Base-by-base conservation (phyloP, 1,140 invertebrate species). In the Microvelia longipes region DNA sequence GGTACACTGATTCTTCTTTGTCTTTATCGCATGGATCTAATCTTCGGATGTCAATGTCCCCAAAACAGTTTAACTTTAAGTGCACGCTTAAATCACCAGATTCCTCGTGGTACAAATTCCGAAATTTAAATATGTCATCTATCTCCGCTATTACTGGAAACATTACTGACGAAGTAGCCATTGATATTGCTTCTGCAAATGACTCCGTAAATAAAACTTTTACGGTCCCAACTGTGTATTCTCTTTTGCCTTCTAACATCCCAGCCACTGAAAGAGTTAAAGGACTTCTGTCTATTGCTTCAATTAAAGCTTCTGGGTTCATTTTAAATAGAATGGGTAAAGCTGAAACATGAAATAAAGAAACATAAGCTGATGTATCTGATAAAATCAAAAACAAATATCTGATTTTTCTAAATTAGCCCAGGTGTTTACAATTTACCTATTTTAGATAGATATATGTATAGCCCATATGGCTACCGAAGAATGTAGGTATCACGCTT, bases 11-110 rank as follows among this genome's bases (percentile, higher is more conserved):
- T 1, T 2, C n/a, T 29, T 68, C 67, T 14, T 24, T 29, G 15
- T 68, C 67, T 50, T 68, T 68, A 19, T 68, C 5, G 11, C 2
- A 35, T 25, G 29, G 67, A 64, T 24, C 24, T 24, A 24, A 24
- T 15, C 15, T 2, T 26, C 24, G 2, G 62, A 61, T 13, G 35
- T 19, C 14, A 28, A 69, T 26, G 35, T 50, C 35, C 5, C 71
- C 71, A 25, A 71, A 71, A 69, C 71, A 71, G 13, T 60, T 69
- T 24, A 71, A 62, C 19, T 67, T 64, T 13, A 71, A 13, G 62
- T 68, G 67, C n/a, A 71, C 28, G 11, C 24, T 24, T 19, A 71
- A 30, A 1, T 27, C 2, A 5, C 71, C 71, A 15, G 64, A 27
- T 30, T 28, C 25, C 11, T 71, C 63, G 15, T 67, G 67, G 25